These are phyloP conservation scores for Stenodera caucasica DNA, from an alignment of 2,888 invertebrate genomes.

Conservation along the genomic window DNA sequence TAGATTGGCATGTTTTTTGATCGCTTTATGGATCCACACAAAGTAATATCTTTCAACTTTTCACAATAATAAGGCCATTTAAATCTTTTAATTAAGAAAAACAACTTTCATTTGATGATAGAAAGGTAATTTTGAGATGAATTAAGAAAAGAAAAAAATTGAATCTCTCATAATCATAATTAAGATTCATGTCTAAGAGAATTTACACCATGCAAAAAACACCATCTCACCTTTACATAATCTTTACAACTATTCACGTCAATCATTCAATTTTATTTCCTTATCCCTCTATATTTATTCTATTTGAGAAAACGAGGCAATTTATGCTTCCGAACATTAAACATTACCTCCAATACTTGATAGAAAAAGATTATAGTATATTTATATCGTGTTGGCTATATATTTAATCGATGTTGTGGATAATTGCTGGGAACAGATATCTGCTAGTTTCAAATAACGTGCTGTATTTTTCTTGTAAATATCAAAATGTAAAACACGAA, in stretches of 20 bases:
- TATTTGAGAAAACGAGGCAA: slow-evolving; percentile 12
- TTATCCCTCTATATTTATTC: slow-evolving; percentile 4
- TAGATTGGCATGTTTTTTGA: neutral
- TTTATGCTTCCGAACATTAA: slow-evolving; percentile 36
- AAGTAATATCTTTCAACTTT: neutral
- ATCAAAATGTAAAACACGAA: neutral
- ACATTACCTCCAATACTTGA: slow-evolving; percentile 23
- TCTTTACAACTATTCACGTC: neutral
- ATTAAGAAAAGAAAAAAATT: neutral
- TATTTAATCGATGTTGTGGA: slow-evolving; percentile 1
- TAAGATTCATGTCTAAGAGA: neutral
- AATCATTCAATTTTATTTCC: slow-evolving; percentile 1
- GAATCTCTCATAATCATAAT: neutral
- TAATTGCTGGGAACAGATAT: slow-evolving; percentile 1
- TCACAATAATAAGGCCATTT: neutral
- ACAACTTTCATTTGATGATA: neutral
- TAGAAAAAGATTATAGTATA: neutral
- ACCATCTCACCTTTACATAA: neutral
- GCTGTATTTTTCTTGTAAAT: neutral
- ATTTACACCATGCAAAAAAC: neutral
- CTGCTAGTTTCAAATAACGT: neutral
- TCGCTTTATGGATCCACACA: neutral
- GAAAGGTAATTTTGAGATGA: neutral
- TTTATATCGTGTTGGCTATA: neutral
- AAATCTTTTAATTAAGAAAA: neutral